Conservation (phyloP, 2,888 invertebrate genomes). For the Idaea straminata region DNA sequence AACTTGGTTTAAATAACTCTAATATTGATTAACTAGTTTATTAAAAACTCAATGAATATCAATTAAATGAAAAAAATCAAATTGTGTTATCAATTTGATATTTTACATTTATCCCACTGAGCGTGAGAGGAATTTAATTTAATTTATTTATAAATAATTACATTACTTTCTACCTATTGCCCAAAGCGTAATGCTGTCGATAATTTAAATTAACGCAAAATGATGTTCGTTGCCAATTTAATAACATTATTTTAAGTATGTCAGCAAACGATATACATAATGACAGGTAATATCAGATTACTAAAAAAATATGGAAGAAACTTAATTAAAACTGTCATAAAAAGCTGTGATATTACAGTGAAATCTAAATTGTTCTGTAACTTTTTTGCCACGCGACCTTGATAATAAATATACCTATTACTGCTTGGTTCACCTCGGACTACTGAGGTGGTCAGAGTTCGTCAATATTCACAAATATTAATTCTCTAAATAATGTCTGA, state of each 20-base stretch:
- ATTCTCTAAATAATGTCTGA: too few species aligned
- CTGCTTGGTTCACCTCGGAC: conserved; percentile 47
- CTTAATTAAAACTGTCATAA: conserved; percentile 5
- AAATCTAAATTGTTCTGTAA: conserved; percentile 43
- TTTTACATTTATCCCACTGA: too few species aligned
- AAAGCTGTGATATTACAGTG: conserved; percentile 25
- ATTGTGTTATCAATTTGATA: neutral
- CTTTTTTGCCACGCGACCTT: conserved; percentile 33
- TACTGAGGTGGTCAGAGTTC: conserved; percentile 35
- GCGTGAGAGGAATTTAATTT: too few species aligned
- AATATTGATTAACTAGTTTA: too few species aligned
- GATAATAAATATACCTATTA: conserved; percentile 45
- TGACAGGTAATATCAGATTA: too few species aligned
- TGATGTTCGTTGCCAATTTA: conserved; percentile 52
- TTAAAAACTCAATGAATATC: too few species aligned
- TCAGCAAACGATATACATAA: conserved; percentile 29
- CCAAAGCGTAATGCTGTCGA: conserved; percentile 47
- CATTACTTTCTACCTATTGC: conserved; percentile 29
- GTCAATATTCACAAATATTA: neutral
- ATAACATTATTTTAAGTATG: conserved; percentile 57
- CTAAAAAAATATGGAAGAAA: neutral
- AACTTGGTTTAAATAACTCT: too few species aligned
- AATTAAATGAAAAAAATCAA: conserved; percentile 7
- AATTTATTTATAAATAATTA: conserved; percentile 32
- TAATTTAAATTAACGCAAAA: conserved; percentile 55